These are phyloP conservation scores for Andrena haemorrhoa DNA, from an alignment of 2,888 invertebrate genomes.

Conservation along the genomic window DNA sequence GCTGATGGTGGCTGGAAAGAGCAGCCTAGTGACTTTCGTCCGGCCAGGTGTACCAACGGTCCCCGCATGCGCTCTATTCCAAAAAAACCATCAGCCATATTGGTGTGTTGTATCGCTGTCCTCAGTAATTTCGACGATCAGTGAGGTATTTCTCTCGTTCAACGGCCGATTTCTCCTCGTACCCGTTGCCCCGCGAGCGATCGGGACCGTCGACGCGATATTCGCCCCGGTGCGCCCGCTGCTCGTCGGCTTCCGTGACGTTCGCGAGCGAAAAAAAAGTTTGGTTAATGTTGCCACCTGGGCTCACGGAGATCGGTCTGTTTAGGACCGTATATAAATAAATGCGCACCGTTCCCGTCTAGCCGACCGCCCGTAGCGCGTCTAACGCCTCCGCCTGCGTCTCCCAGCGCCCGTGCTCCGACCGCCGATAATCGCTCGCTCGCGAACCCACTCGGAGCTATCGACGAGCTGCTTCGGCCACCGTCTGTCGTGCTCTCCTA, in stretches of 20 bases:
- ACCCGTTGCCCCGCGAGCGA: conserved; percentile 24
- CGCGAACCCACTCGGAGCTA: conserved; percentile 2
- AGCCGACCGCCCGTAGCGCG: conserved; percentile 1
- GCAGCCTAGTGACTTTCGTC: conserved; percentile 69
- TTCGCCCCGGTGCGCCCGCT: conserved; percentile 4
- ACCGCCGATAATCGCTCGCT: neutral
- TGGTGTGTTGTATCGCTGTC: conserved; percentile 85
- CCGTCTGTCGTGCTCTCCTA: conserved; percentile 49
- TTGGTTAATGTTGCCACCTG: conserved; percentile 85
- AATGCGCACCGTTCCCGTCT: conserved; percentile 42
- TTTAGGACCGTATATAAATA: conserved; percentile 69
- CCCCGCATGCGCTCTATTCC: conserved; percentile 80
- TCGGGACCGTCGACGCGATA: conserved; percentile 13
- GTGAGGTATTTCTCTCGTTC: conserved; percentile 80
- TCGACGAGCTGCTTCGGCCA: conserved; percentile 30
- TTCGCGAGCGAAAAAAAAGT: conserved; percentile 79
- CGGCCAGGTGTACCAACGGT: conserved; percentile 53
- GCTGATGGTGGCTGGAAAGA: conserved; percentile 22
- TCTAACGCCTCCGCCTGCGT: neutral
- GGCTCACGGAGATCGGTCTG: conserved; percentile 77
- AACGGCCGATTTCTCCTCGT: conserved; percentile 14
- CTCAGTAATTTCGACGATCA: conserved; percentile 84
- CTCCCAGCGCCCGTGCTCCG: neutral
- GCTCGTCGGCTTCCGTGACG: conserved; percentile 57
- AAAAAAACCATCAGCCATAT: conserved; percentile 85